phyloP scores from a whole-genome alignment of 2,888 invertebrate genomes.

The Drosophila fungiperda region DNA sequence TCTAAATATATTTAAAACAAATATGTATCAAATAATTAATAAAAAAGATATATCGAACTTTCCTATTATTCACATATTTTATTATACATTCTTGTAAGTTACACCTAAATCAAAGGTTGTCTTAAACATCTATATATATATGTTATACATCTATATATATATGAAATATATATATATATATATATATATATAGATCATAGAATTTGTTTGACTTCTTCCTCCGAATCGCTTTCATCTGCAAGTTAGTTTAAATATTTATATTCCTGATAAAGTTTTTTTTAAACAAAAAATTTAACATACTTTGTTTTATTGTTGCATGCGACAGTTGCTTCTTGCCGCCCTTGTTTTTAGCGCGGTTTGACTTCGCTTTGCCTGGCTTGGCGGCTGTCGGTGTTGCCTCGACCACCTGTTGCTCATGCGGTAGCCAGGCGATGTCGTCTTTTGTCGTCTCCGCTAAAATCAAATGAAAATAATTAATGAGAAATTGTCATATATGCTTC shows the following conservation, averaged over 20 bases:
- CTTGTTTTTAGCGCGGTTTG: conserved; percentile 40
- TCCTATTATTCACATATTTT: neutral
- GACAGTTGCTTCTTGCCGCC: conserved; percentile 38
- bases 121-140: conserved; percentile 19
- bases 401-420: conserved; percentile 17
- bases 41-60: neutral
- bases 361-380: conserved; percentile 35
- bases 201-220: conserved; percentile 58
- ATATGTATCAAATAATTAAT: neutral
- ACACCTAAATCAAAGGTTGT: neutral
- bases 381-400: neutral
- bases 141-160: conserved; percentile 1
- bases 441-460: conserved; percentile 2
- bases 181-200: conserved; percentile 13
- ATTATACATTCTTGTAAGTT: neutral
- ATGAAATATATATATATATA: too few relatives aligned
- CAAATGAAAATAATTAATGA: neutral
- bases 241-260: neutral
- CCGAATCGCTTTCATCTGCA: conserved; percentile 68
- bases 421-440: conserved; percentile 57
- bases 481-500: neutral
- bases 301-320: conserved; percentile 4
- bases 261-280: neutral
- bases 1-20: neutral
- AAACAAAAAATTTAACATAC: neutral